Evolutionary conservation across 2,113 vertebrate genomes (phyloP), one percentile per base, ranked within the genome.

Genomic region (Australoheros scitulus): DNA sequence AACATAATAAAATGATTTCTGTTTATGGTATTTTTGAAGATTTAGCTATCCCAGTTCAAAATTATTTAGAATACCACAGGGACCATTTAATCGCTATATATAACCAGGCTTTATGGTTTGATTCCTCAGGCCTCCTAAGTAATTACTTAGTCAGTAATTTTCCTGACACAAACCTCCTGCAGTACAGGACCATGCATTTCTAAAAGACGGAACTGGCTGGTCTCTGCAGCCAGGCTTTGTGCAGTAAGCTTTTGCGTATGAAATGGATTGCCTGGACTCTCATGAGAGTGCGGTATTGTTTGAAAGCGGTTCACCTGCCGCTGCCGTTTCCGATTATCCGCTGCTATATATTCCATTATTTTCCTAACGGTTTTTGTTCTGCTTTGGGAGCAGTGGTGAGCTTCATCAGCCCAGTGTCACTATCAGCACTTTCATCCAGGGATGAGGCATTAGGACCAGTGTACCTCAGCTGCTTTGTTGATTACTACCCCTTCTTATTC

Each of bases 341-440:
- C 32, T 29, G 34, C 36, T 61, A 18, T 81, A 70, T 68, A 82
- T 85, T 87, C 65, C 81, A 79, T 89, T 88, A 87, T 82, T 88
- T 85, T 43, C 64, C 36, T 58, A n/a, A 70, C 1, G 3, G 20
- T 88, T 50, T 87, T 88, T 81, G 78, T 79, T 83, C 65, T 76
- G 60, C 82, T 80, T 29, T 41, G 5, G 29, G 26, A 79, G 72
- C 58, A 11, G 34, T 3, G 55, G 63, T 2, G 11, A 65, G 81
- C 82, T 85, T 81, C 77, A 89, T 90, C 86, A 87, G 64, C 74
- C 78, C 50, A 9, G 50, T 81, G 84, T 92, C 89, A 87, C 91
- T 86, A 87, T 95, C 90, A 90, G 90, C 94, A 81, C 87, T 88
- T 91, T 84, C 68, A 80, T 78, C 34, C 29, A 38, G 85, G 52